phyloP scores from a whole-genome alignment of 2,797 vertebrate species.

The Syndactyla subalaris region DNA sequence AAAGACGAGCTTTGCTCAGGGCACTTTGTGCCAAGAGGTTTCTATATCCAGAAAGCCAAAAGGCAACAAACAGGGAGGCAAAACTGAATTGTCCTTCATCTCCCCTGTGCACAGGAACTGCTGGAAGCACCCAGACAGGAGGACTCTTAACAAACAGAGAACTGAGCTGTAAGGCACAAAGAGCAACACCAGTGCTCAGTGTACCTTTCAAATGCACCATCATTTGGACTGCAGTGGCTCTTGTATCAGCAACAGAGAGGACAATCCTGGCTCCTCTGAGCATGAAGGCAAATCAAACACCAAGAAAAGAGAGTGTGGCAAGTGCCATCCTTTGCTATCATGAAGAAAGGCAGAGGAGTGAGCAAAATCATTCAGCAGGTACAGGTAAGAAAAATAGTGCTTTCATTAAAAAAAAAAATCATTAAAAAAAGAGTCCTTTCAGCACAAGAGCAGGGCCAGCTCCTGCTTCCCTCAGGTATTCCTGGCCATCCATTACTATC shows the following conservation, averaged over 20 bases:
- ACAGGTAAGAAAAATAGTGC: background rate
- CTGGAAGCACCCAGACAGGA: background rate
- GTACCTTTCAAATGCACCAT: accelerated
- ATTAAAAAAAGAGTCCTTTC: background rate
- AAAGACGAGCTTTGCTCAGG: background rate
- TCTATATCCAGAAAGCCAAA: background rate
- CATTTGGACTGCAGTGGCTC: background rate
- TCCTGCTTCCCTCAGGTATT: background rate
- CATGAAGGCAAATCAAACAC: background rate
- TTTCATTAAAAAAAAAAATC: background rate
- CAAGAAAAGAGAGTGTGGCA: background rate
- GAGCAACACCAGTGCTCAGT: accelerated
- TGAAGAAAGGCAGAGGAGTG: accelerated
- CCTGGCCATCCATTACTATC: background rate
- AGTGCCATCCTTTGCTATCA: background rate
- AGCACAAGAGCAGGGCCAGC: background rate
- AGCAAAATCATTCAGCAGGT: background rate
- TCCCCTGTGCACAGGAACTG: background rate
- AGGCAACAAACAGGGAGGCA: background rate
- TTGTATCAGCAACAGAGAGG: background rate
- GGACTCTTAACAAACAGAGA: background rate
- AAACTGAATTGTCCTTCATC: background rate
- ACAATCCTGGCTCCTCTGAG: background rate
- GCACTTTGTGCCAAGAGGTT: background rate
- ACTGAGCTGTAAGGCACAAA: background rate